phyloP scores from a whole-genome alignment of 2,888 invertebrate genomes.

The Nasonia oneida region DNA sequence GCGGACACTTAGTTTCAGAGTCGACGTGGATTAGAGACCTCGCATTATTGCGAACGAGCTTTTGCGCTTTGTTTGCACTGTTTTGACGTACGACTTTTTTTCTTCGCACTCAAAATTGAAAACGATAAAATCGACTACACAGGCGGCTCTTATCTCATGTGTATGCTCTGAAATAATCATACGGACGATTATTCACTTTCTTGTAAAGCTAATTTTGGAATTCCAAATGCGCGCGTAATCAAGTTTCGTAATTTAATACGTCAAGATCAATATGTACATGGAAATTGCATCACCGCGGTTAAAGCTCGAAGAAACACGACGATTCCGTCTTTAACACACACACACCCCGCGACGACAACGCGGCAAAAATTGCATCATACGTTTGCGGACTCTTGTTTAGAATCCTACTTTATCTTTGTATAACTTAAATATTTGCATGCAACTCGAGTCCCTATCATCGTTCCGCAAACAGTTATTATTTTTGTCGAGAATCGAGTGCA shows the following conservation, averaged over 20 bases:
- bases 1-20: neutral
- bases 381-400: neutral
- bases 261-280: no score
- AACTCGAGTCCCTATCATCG: neutral
- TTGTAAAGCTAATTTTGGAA: neutral
- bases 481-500: neutral
- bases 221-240: neutral
- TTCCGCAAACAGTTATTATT: conserved; percentile 9
- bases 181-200: neutral
- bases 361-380: conserved; percentile 8
- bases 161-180: neutral
- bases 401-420: conserved; percentile 19
- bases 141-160: neutral
- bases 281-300: conserved; percentile 8
- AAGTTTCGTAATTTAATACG: neutral
- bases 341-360: neutral
- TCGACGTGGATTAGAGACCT: neutral
- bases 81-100: neutral
- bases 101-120: neutral
- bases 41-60: neutral
- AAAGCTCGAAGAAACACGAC: neutral
- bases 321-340: neutral
- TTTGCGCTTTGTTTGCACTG: neutral
- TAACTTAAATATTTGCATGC: conserved; percentile 8
- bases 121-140: neutral